Evolutionary conservation across 2,113 vertebrate species (phyloP).

Genomic region (Rhinopithecus roxellana): DNA sequence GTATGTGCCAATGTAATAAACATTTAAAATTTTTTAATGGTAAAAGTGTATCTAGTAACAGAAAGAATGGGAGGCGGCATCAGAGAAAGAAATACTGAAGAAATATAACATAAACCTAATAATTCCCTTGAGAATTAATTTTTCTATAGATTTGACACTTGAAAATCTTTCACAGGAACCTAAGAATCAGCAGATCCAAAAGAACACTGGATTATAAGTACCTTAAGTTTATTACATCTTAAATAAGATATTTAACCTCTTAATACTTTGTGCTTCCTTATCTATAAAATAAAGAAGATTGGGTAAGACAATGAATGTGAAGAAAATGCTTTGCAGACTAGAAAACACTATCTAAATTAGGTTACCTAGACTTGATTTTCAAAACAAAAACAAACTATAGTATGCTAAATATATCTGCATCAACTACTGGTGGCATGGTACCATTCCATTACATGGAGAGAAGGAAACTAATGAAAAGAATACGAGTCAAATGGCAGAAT

Average conservation of each 20-base stretch:
- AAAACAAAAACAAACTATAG: neutral
- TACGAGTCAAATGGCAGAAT: neutral
- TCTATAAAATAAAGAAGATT: neutral
- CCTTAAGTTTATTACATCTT: neutral
- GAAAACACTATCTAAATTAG: neutral
- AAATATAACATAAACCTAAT: neutral
- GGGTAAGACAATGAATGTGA: neutral
- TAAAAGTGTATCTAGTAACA: neutral
- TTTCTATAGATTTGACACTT: neutral
- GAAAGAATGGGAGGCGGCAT: neutral
- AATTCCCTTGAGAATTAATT: neutral
- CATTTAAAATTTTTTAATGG: neutral
- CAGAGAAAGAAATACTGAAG: neutral
- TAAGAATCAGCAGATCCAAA: neutral
- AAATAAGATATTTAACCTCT: neutral
- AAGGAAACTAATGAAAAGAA: neutral
- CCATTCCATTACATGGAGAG: neutral
- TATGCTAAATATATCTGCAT: neutral
- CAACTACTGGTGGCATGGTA: neutral
- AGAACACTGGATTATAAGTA: neutral
- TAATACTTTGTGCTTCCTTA: constrained; percentile 14
- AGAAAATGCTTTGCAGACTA: neutral
- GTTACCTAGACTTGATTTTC: neutral
- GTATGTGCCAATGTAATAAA: neutral
- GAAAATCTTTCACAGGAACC: constrained; percentile 10